Conservation (phyloP, 2,113 vertebrate genomes). For the Gymnarchus niloticus region DNA sequence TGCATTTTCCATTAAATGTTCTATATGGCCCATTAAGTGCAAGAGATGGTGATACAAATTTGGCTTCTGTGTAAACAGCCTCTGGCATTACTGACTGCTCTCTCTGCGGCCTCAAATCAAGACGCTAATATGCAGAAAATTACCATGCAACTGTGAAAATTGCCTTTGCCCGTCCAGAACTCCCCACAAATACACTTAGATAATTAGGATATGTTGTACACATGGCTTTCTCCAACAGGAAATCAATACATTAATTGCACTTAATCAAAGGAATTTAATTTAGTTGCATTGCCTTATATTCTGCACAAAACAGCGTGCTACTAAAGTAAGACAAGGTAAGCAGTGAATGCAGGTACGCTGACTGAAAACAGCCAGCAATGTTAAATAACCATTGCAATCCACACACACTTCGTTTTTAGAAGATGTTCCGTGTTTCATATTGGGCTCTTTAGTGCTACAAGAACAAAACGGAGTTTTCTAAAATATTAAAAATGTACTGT, state of each 20-base stretch:
- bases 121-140: slow-evolving; percentile 19
- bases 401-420: too few species aligned
- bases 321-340: neutral
- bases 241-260: slow-evolving; percentile 13
- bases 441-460: neutral
- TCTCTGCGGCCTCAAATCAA: neutral
- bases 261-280: slow-evolving; percentile 8
- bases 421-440: neutral
- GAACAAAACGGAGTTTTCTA: neutral
- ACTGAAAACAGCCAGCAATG: neutral
- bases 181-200: slow-evolving; percentile 1
- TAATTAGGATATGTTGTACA: slow-evolving; percentile 16
- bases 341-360: neutral
- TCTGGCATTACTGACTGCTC: neutral
- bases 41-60: neutral
- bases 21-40: neutral
- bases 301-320: neutral
- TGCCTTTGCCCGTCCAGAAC: slow-evolving; percentile 15
- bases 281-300: neutral
- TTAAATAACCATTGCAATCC: neutral
- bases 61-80: slow-evolving; percentile 1
- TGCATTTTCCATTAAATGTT: slow-evolving; percentile 12
- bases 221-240: slow-evolving; percentile 1
- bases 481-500: neutral
- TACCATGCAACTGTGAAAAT: slow-evolving; percentile 13